Conservation (phyloP, 2,797 vertebrate genomes). For the Anas capensis region DNA sequence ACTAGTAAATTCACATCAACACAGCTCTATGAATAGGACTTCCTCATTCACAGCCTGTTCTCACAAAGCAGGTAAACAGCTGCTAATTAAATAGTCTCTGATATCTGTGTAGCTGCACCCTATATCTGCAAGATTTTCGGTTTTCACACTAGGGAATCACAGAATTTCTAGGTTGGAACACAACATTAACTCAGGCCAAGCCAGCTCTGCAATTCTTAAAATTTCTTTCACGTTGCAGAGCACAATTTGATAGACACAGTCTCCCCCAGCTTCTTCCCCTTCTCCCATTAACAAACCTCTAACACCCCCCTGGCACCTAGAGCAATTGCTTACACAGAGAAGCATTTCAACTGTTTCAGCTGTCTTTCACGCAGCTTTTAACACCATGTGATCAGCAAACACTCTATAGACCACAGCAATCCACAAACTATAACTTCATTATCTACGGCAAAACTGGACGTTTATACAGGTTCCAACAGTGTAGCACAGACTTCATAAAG, state of each 20-base stretch:
- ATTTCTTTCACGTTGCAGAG: neutral
- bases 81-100: neutral
- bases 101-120: neutral
- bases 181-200: neutral
- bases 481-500: neutral
- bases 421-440: neutral
- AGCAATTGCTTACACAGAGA: neutral
- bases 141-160: neutral
- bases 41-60: neutral
- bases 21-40: neutral
- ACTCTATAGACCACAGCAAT: neutral
- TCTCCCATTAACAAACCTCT: neutral
- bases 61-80: neutral
- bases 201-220: neutral
- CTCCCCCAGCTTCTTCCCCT: neutral
- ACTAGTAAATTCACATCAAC: neutral
- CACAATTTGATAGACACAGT: neutral
- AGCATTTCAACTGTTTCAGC: slow-evolving; percentile 3
- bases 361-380: neutral
- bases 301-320: neutral
- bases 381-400: neutral
- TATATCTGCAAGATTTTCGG: neutral
- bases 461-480: neutral
- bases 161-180: neutral
- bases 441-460: neutral